A percentile compares a stretch with the other conserved stretches of the same genome.
Evolutionary conservation across 2,797 vertebrate genomes (phyloP).

Genomic region (Coracias cyanogaster): DNA sequence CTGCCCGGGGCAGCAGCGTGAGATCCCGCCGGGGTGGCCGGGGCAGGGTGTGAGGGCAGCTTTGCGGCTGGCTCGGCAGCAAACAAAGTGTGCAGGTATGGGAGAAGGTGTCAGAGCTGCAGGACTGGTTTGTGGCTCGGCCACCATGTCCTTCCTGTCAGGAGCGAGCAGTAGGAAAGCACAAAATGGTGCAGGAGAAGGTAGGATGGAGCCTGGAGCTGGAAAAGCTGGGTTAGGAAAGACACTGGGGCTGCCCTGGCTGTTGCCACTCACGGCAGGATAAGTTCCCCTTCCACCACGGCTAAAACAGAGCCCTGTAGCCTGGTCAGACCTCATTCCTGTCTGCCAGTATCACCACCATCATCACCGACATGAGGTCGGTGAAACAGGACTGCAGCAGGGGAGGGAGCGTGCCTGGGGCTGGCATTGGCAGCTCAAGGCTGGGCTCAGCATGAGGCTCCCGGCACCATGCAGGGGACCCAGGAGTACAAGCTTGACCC

Average conservation of each 20-base stretch:
- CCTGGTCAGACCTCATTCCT: neutral
- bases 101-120: neutral
- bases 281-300: rapidly evolving
- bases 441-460: neutral
- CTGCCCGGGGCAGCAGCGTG: neutral
- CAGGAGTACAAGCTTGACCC: neutral
- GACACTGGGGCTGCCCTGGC: neutral
- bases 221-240: neutral
- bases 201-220: neutral
- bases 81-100: neutral
- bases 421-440: neutral
- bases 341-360: neutral
- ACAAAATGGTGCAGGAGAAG: neutral
- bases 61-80: neutral
- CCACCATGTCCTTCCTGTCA: neutral
- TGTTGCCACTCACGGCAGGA: neutral
- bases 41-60: neutral
- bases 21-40: neutral
- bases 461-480: rapidly evolving
- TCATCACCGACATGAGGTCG: rapidly evolving
- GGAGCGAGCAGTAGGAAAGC: neutral
- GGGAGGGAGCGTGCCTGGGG: neutral
- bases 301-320: neutral
- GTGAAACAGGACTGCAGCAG: neutral
- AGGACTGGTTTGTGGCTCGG: neutral